These are phyloP conservation scores for Lophura swinhoii DNA, from an alignment of 2,797 vertebrate species.

Conservation along the genomic window DNA sequence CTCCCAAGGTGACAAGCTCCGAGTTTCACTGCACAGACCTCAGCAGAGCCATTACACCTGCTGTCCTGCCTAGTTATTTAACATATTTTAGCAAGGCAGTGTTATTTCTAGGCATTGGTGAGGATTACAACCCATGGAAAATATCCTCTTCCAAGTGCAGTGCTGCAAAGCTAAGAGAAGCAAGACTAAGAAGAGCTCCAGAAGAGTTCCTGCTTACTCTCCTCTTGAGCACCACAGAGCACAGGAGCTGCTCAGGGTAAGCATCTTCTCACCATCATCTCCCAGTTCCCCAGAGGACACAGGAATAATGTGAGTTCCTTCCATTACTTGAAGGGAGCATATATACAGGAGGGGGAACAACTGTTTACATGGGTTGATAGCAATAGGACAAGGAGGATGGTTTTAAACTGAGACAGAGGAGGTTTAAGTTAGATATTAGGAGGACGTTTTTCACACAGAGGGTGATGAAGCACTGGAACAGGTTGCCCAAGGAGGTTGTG, in stretches of 20 bases:
- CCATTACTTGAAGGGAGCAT: no score
- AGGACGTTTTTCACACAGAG: no score
- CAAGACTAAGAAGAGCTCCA: constrained; percentile 16
- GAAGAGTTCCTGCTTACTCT: background rate
- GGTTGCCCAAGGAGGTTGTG: no score
- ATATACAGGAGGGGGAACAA: no score
- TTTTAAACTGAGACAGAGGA: no score
- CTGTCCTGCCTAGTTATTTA: background rate
- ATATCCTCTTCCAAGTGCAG: background rate
- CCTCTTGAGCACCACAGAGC: background rate
- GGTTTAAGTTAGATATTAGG: no score
- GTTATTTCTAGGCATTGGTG: background rate
- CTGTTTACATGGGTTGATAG: no score
- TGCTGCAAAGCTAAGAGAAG: constrained; percentile 34
- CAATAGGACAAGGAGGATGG: no score
- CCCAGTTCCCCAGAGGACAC: constrained; percentile 65
- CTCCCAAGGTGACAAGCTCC: background rate
- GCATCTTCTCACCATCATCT: constrained; percentile 29
- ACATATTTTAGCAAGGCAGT: background rate
- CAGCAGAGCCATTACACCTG: background rate
- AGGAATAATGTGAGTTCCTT: constrained; percentile 61
- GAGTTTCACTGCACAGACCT: background rate
- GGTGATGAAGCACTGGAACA: no score
- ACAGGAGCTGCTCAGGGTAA: background rate
- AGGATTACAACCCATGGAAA: background rate